Evolutionary conservation across 2,113 vertebrate species (phyloP).

Genomic region (Psittacula cyanocephala): DNA sequence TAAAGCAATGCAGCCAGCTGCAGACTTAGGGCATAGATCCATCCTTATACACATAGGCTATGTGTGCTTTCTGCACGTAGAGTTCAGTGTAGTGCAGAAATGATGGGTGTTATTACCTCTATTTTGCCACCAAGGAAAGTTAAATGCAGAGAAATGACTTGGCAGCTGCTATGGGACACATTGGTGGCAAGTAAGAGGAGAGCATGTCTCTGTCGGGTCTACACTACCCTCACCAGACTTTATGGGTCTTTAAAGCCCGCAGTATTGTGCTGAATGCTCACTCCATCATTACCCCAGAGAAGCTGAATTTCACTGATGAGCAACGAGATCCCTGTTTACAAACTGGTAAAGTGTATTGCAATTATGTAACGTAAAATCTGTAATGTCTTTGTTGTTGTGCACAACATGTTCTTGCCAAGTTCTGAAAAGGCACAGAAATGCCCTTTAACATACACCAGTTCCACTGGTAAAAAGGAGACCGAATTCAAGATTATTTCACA

Average conservation of each 20-base stretch:
- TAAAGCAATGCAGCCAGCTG: not conserved
- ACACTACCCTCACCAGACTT: not conserved
- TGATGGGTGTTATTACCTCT: not conserved
- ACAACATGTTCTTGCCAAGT: not conserved
- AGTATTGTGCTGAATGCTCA: not conserved
- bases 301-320: not conserved
- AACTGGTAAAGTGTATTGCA: not conserved
- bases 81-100: not conserved
- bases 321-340: not conserved
- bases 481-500: not conserved
- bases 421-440: not conserved
- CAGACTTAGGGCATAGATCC: not conserved
- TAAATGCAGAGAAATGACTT: not conserved
- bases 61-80: not conserved
- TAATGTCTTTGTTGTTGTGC: not conserved
- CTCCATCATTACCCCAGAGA: not conserved
- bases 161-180: not conserved
- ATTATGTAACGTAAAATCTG: not conserved
- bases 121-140: not conserved
- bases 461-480: not conserved
- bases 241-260: not conserved
- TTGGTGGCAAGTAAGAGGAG: not conserved
- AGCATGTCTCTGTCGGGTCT: not conserved
- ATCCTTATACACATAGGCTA: accelerated
- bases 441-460: not conserved